These are phyloP conservation scores for Acrocera orbiculus DNA, from an alignment of 2,888 invertebrate species.

Conservation along the genomic window DNA sequence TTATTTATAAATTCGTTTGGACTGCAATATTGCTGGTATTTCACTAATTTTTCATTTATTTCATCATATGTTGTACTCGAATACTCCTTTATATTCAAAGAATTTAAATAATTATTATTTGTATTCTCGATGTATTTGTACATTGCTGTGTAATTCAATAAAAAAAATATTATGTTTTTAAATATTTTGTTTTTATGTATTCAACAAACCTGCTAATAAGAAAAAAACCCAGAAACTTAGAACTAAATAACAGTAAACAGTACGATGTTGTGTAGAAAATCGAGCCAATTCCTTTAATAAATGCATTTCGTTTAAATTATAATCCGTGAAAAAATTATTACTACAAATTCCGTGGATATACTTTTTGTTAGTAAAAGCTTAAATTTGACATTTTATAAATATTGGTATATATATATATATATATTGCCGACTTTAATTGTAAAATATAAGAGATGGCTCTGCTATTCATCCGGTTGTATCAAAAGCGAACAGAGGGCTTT, in stretches of 20 bases:
- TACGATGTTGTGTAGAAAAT: slow-evolving; percentile 51
- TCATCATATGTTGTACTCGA: slow-evolving; percentile 27
- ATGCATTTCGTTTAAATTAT: slow-evolving; percentile 15
- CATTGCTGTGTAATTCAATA: slow-evolving; percentile 53
- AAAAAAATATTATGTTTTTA: background rate
- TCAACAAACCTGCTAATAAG: slow-evolving; percentile 47
- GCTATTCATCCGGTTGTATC: too few relatives aligned
- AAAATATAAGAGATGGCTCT: too few relatives aligned
- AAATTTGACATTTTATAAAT: too few relatives aligned
- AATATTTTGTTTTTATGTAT: background rate
- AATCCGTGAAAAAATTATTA: too few relatives aligned
- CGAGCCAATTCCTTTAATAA: slow-evolving; percentile 39
- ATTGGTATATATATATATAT: too few relatives aligned
- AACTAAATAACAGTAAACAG: slow-evolving; percentile 64
- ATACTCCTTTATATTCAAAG: slow-evolving; percentile 17
- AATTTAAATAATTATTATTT: slow-evolving; percentile 24
- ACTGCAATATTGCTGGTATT: slow-evolving; percentile 52
- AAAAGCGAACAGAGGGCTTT: too few relatives aligned
- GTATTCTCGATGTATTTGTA: slow-evolving; percentile 56
- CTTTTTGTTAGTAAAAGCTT: too few relatives aligned
- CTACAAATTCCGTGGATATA: too few relatives aligned
- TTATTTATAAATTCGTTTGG: slow-evolving; percentile 48
- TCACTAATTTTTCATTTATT: slow-evolving; percentile 42
- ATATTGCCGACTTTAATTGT: too few relatives aligned
- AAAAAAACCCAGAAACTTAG: slow-evolving; percentile 69